Base-by-base conservation (phyloP, 2,797 vertebrate species). In the Sebastes cheni region DNA sequence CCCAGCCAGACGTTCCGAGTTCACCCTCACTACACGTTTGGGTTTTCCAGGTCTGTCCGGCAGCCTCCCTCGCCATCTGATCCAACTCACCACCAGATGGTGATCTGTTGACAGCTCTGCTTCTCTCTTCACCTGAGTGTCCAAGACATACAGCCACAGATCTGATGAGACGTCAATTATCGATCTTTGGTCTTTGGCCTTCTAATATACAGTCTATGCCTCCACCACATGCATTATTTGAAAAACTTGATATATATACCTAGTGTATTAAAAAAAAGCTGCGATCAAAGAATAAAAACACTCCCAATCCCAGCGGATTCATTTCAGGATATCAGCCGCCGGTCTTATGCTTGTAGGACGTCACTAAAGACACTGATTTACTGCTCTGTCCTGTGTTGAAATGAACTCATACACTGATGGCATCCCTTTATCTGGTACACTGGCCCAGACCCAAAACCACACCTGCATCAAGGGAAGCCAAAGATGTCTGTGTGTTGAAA, bases 401-500 rank as follows among this genome's bases (percentile, higher is more conserved):
- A 82, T 85, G 72, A 84, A 79, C 71, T 75, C 29, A 27, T 18
- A 34, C 81, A 52, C 62, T 78, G 89, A 90, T 76, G 77, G 83
- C 86, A 87, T 90, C 74, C 20, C 10, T 73, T 75, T 52, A 74
- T 79, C 74, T 75, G 69, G 39, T 72, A 80, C 60, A 70, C 52
- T 81, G 79, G 69, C 61, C 64, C 32, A 54, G 81, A 80, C 46
- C 73, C 80, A 82, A 82, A 84, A 76, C 84, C 90, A 88, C 89
- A 93, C 91, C 89, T 91, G 90, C 66, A 64, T 79, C 68, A 64
- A 74, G 60, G 71, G 32, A 76, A 74, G 55, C 29, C 68, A 67
- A 66, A 82, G 76, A 76, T 46, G 65, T 65, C 20, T 60, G 86
- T 34, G 67, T 67, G 89, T 65, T 92, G 80, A 91, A 87, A 87